Evolutionary conservation across 2,888 invertebrate genomes (phyloP), one percentile per base, ranked within the genome.

Genomic region (Nematopogon swammerdamellus): DNA sequence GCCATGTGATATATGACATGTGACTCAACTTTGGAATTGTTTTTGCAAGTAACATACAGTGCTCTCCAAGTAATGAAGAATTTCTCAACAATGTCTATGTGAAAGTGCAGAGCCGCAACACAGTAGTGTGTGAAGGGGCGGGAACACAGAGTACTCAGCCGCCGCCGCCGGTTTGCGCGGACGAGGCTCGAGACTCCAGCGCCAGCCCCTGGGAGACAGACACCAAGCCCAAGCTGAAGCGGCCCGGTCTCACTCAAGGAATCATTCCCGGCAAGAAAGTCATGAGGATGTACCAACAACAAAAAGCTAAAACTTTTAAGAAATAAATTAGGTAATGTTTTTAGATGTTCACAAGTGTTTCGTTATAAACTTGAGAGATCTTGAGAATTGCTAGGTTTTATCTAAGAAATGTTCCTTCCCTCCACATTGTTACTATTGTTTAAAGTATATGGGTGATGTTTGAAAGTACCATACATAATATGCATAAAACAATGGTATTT

Each of bases 201-300:
- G n/a, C n/a, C n/a, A n/a, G n/a, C n/a, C n/a, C n/a, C n/a, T 49
- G n/a, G n/a, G n/a, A n/a, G n/a, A n/a, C n/a, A n/a, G 80, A 80
- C 51, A 76, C 68, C 52, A 82, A 74, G 53, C 74, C 74, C 49
- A 87, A 87, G 64, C 85, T 88, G 55, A 92, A 89, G 61, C 74
- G 92, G 49, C 89, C 91, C 45, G 95, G 95, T 0, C 71, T 95
- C 16, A 83, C 87, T 36, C 86, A 91, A 62, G 83, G 83, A 3
- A 68, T 95, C 49, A 80, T 89, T 44, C 95, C 95, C 8, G 88
- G 92, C 18, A 93, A 94, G 64, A 92, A 89, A 73, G 91, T 93
- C 10, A 83, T 94, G 70, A 91, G 90, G 72, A 84, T 85, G 72
- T 91, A 86, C 66, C 85, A 85, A 67, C 82, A 83, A 57, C 85